These are phyloP conservation scores for Aythya baeri DNA, from an alignment of 2,113 vertebrate genomes.

Conservation along the genomic window DNA sequence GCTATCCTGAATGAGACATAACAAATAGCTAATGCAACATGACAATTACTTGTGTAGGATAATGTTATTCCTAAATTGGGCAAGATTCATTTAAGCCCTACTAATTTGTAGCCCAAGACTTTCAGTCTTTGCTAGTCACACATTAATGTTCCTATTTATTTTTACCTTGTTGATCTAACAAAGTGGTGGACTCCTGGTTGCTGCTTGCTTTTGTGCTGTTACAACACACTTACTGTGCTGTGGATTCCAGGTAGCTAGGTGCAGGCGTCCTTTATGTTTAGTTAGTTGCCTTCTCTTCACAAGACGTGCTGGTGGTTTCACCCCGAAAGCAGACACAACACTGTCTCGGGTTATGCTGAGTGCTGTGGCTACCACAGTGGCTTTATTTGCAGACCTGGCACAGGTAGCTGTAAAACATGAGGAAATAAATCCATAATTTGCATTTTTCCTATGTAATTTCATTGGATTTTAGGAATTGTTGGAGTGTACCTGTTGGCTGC, in stretches of 20 bases:
- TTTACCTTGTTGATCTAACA: not conserved
- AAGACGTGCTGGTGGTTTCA: not conserved
- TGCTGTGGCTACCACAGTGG: not conserved
- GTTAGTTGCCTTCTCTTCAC: not conserved
- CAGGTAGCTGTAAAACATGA: not conserved
- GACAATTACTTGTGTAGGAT: not conserved
- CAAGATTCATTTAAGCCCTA: not conserved
- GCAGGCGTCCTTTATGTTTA: not conserved
- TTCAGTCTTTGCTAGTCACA: not conserved
- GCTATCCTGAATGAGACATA: not conserved
- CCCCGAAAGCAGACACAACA: not conserved
- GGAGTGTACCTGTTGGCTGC: not conserved
- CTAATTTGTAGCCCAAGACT: not conserved
- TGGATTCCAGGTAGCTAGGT: not conserved
- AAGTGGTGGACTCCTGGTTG: not conserved
- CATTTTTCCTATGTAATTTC: not conserved
- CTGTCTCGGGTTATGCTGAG: not conserved
- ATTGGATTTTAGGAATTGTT: not conserved
- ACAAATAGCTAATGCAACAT: not conserved
- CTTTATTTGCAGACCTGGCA: not conserved
- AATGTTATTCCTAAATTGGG: accelerated
- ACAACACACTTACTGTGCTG: not conserved
- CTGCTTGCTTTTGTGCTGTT: not conserved
- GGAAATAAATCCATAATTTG: not conserved
- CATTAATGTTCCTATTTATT: not conserved